These are phyloP conservation scores for Alaudala cheleensis DNA, from an alignment of 2,113 vertebrate genomes.

Conservation along the genomic window DNA sequence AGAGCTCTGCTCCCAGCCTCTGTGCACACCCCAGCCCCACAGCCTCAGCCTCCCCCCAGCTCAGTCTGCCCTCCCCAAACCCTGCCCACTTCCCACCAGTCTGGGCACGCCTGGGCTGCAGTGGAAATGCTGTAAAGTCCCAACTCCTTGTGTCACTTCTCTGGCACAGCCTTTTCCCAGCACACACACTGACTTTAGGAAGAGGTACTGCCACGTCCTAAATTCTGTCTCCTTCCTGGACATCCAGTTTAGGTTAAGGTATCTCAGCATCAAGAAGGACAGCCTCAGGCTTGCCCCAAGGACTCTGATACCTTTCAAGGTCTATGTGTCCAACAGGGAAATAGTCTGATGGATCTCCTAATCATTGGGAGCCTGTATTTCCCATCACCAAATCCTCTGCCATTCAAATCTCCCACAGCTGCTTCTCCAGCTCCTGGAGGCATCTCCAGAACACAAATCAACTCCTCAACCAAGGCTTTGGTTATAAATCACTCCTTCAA, in stretches of 20 bases:
- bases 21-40: accelerated
- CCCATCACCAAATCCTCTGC: neutral
- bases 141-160: neutral
- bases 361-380: neutral
- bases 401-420: neutral
- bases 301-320: neutral
- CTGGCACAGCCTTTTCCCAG: neutral
- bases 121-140: neutral
- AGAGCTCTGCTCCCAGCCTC: neutral
- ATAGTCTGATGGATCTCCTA: neutral
- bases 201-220: neutral
- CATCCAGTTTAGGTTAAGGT: neutral
- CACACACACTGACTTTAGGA: neutral
- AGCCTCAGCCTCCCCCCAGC: neutral
- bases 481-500: neutral
- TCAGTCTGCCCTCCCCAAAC: neutral
- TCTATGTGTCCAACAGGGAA: neutral
- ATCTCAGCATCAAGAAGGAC: neutral
- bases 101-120: neutral
- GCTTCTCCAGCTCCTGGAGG: neutral
- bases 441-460: neutral
- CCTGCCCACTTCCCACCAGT: neutral
- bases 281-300: neutral
- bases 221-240: neutral
- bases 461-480: neutral